A percentile compares a stretch with the other conserved stretches of the same genome.
Evolutionary conservation across 1,140 invertebrate genomes (phyloP).

Genomic region (Xylocopa sonorina): DNA sequence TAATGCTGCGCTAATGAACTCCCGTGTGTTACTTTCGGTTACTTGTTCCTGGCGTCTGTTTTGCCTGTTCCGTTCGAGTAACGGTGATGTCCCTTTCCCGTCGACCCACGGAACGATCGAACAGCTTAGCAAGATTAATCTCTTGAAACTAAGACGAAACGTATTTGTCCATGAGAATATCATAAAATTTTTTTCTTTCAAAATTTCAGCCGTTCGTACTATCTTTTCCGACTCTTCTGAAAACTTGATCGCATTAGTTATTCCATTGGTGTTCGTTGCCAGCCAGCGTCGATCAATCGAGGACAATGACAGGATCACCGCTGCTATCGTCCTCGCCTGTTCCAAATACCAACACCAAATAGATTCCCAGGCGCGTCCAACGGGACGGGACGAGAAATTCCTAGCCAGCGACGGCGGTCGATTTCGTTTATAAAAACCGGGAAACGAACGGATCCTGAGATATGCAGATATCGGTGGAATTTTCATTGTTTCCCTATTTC

Average conservation of each 20-base stretch:
- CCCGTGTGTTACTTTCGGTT: conserved; percentile 17
- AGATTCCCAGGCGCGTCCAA: background rate
- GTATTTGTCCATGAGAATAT: too few relatives aligned
- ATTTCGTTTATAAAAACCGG: conserved; percentile 31
- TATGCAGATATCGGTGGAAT: conserved; percentile 53
- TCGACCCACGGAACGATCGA: background rate
- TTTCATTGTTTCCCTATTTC: conserved; percentile 53
- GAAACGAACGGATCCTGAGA: conserved; percentile 15
- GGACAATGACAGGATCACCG: background rate
- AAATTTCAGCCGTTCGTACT: too few relatives aligned
- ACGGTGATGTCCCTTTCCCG: background rate
- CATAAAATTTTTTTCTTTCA: too few relatives aligned
- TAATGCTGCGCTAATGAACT: conserved; percentile 54
- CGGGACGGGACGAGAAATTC: background rate
- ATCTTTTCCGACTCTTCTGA: too few relatives aligned
- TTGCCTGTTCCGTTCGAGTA: background rate
- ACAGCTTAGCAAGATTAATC: too few relatives aligned
- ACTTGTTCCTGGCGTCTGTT: background rate
- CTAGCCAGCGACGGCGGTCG: background rate
- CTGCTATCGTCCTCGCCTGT: background rate
- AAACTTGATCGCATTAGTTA: background rate
- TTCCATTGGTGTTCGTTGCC: too few relatives aligned
- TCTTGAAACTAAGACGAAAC: too few relatives aligned
- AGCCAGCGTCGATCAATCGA: background rate
- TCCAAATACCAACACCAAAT: background rate